Evolutionary conservation across 2,888 invertebrate species (phyloP).

Genomic region (Choreutis nemorana): DNA sequence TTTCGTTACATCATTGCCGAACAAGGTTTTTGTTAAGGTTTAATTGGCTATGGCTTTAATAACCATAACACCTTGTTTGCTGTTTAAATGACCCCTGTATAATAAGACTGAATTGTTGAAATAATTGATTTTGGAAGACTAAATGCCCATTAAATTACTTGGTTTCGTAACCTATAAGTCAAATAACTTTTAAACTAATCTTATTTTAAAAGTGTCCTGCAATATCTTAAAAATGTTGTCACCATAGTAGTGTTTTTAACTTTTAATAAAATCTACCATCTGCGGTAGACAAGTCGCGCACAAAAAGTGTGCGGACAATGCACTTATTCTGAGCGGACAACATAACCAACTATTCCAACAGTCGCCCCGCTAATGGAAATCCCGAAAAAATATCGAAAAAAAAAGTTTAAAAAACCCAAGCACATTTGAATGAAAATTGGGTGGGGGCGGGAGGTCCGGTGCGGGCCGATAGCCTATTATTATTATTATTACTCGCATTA

Average conservation of each 20-base stretch:
- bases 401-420: conserved; percentile 51
- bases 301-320: conserved; percentile 26
- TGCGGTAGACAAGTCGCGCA: conserved; percentile 13
- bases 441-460: conserved; percentile 43
- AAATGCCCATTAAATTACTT: neutral
- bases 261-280: conserved; percentile 33
- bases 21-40: no score
- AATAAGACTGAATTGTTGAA: no score
- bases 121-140: neutral
- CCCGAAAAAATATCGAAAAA: conserved; percentile 58
- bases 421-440: conserved; percentile 64
- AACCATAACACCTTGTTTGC: no score
- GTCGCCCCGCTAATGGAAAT: conserved; percentile 58
- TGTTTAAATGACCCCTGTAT: no score
- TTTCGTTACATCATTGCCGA: conserved; percentile 7
- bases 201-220: no score
- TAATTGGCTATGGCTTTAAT: no score
- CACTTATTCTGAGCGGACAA: conserved; percentile 32
- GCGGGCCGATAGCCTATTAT: conserved; percentile 58
- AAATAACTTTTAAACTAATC: no score
- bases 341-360: conserved; percentile 36
- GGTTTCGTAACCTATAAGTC: neutral
- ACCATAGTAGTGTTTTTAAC: no score
- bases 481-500: conserved; percentile 66
- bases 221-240: no score